phyloP scores from a whole-genome alignment of 2,888 invertebrate genomes.

The Perdita meconis region DNA sequence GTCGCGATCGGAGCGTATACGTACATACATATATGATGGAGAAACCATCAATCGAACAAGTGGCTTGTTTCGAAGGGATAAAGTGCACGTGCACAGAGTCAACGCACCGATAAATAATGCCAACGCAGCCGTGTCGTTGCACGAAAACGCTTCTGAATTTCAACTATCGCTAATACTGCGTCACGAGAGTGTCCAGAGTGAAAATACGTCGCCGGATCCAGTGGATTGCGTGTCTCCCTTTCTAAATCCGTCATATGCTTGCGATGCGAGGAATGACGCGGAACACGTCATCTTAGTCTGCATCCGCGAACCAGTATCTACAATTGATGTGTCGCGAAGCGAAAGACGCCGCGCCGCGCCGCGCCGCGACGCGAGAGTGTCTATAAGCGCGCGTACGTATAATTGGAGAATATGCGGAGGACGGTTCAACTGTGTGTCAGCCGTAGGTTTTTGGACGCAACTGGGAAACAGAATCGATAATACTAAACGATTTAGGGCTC shows the following conservation, averaged over 20 bases:
- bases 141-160: slow-evolving; percentile 29
- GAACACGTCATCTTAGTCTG: slow-evolving; percentile 55
- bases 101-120: slow-evolving; percentile 44
- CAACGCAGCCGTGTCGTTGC: slow-evolving; percentile 3
- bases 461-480: too few species aligned
- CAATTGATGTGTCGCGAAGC: slow-evolving; percentile 33
- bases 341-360: slow-evolving; percentile 9
- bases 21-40: too few species aligned
- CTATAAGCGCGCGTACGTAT: too few species aligned
- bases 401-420: too few species aligned
- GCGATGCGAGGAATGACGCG: slow-evolving; percentile 44
- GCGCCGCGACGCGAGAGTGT: too few species aligned
- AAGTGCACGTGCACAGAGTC: slow-evolving; percentile 46
- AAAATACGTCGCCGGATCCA: slow-evolving; percentile 17
- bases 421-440: too few species aligned
- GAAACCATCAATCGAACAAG: slow-evolving; percentile 27
- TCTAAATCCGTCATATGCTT: slow-evolving; percentile 56
- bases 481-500: too few species aligned
- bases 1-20: too few species aligned
- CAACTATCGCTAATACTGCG: too few species aligned
- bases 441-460: too few species aligned
- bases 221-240: slow-evolving; percentile 54
- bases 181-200: not conserved
- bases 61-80: slow-evolving; percentile 20
- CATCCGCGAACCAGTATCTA: slow-evolving; percentile 27